Evolutionary conservation across 2,888 invertebrate genomes (phyloP), one percentile per base, ranked within the genome.

Genomic region (Phrixothrix hirtus): DNA sequence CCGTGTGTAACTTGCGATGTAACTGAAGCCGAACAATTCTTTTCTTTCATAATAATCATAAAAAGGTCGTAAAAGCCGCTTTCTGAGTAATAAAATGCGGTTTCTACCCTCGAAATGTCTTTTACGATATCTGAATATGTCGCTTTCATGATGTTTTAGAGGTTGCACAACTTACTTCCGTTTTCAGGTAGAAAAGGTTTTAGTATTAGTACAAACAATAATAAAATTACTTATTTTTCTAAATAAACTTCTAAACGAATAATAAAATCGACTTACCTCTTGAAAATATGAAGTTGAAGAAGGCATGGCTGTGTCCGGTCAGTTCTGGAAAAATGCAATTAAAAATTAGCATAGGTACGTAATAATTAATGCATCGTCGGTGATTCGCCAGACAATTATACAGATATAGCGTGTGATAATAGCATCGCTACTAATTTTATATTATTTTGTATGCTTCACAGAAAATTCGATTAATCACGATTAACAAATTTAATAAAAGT

Each of bases 361-460:
- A 57, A 62, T 57, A 60, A 65, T 57, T 55, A 55, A 50, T 49
- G 41, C 27, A 27, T 50, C 39, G 37, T 38, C 38, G 14, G 30
- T 31, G 45, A 27, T 31, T 31, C 45, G 29, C 39, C 49, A 54
- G 49, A 54, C 48, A 32, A 14, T 30, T 41, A 55, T 50, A 45
- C 44, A 60, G 60, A 64, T 65, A 54, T 64, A 46, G 66, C 66
- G 66, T 66, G 66, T 55, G 65, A 66, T 66, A 66, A 58, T 39
- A 35, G 32, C 26, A 37, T 9, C 1, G 21, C 21, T 21, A 21
- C 21, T 7, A 5, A 5, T 7, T 21, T 21, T 21, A 21, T 3
- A 21, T 21, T 21, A 7, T 21, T 7, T 7, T 3, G 21, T 21
- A n/a, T n/a, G n/a, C n/a, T n/a, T n/a, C n/a, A n/a, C n/a, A n/a